Evolutionary conservation across 92 coral and sea anemone genomes (phyloP).

Genomic region (Diadumene lineata): DNA sequence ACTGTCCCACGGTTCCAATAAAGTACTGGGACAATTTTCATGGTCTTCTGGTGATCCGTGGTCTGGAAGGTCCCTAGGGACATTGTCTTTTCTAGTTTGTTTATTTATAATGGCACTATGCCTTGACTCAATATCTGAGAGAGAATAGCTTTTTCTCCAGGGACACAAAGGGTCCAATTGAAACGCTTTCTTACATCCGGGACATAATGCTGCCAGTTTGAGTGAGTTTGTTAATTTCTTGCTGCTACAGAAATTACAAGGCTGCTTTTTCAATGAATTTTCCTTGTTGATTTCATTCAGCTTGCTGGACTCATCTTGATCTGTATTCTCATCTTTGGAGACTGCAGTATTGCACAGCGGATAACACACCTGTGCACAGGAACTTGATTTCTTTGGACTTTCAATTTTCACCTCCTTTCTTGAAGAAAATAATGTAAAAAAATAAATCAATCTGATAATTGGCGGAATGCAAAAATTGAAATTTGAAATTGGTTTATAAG

Average conservation of each 20-base stretch:
- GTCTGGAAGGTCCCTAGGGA: not conserved
- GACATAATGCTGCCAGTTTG: conserved; percentile 15
- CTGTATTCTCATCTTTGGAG: not conserved
- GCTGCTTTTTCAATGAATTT: not conserved
- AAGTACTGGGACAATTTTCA: conserved; percentile 13
- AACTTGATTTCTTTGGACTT: not conserved
- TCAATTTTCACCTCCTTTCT: conserved; percentile 30
- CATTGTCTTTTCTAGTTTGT: not conserved
- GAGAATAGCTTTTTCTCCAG: conserved; percentile 36
- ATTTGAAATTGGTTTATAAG: not conserved
- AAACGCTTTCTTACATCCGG: conserved; percentile 20
- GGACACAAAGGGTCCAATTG: conserved; percentile 11
- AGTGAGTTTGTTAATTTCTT: not conserved
- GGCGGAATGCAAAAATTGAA: no score
- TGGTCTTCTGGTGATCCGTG: conserved; percentile 26
- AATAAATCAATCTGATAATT: no score
- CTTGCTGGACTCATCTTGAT: not conserved
- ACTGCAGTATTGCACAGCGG: conserved; percentile 18
- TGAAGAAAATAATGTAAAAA: conserved; percentile 8
- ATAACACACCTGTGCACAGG: not conserved
- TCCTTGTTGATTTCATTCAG: not conserved
- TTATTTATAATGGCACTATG: not conserved
- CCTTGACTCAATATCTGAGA: conserved; percentile 23
- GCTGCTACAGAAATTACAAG: not conserved
- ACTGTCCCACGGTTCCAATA: conserved; percentile 18